Evolutionary conservation across 2,888 invertebrate genomes (phyloP), one percentile per base, ranked within the genome.

Genomic region (Argynnis bischoffii): DNA sequence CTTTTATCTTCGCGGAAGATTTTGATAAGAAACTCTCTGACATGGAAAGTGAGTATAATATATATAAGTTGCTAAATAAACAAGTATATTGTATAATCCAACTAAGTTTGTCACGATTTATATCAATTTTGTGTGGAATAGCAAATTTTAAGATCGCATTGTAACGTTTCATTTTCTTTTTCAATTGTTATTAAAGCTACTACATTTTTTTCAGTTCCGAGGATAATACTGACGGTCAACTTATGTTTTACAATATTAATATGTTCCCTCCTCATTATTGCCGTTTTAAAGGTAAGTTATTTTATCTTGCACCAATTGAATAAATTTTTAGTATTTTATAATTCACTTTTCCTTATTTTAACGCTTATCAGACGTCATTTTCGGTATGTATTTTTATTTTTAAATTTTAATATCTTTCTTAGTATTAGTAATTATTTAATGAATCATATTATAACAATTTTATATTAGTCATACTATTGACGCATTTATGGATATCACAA

Each of bases 191-290:
- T 26, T 26, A 26, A 26, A 26, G 3, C 26, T 26, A 26, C 26
- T 3, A 26, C 26, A 26, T 26, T 67, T 72, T 75, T 94, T 94
- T 74, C 93, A 94, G 95, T 96, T 87, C 92, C 92, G 69, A 95
- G 95, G 90, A 96, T 97, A 73, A 96, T 97, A 77, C 90, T 97
- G 72, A 95, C 95, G 13, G 94, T 97, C 75, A 97, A 97, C 86
- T 93, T 97, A 67, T 94, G 95, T 76, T 97, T 97, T 95, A 97
- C 97, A 6, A 95, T 97, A 70, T 87, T 97, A 69, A 96, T 97
- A 82, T 97, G 97, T 55, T 83, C 93, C n/a, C 91, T 97, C 2
- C 94, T 97, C 76, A 95, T 97, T 50, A 86, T 95, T 63, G 97
- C 97, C 70, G 95, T 95, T 6, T 78, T 95, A 54, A 97, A 95